Percentiles rank a stretch among this genome's conserved stretches.
Evolutionary conservation across 2,888 invertebrate species (phyloP).

Genomic region (Rhingia rostrata): DNA sequence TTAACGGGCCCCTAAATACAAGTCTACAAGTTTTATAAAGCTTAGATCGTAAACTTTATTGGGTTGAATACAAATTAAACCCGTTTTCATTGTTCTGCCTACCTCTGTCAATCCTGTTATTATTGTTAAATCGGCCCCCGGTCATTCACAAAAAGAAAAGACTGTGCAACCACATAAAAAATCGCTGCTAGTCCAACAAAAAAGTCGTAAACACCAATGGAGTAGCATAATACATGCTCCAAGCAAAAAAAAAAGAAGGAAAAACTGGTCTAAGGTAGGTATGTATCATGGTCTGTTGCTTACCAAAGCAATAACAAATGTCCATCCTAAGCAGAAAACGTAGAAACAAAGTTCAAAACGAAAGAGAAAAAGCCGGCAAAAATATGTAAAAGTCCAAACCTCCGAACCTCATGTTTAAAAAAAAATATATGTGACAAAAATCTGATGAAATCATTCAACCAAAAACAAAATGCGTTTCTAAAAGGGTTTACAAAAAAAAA

Average conservation of each 20-base stretch:
- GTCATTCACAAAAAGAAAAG: too few relatives aligned
- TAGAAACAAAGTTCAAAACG: too few relatives aligned
- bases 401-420: neutral
- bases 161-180: neutral
- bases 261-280: neutral
- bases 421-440: constrained; percentile 16
- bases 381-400: neutral
- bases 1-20: too few relatives aligned
- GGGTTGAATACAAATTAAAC: too few relatives aligned
- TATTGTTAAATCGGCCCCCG: too few relatives aligned
- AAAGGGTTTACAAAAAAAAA: constrained; percentile 17
- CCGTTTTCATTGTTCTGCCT: too few relatives aligned
- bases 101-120: too few relatives aligned
- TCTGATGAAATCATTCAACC: constrained; percentile 50
- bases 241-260: neutral
- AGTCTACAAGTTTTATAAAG: too few relatives aligned
- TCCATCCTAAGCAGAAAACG: neutral
- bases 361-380: neutral
- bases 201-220: neutral
- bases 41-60: too few relatives aligned
- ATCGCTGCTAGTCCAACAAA: neutral
- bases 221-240: too few relatives aligned
- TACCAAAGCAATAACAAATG: neutral
- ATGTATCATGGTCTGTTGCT: neutral
- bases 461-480: constrained; percentile 12